A percentile compares a stretch with the other conserved stretches of the same genome.
Evolutionary conservation across 2,888 invertebrate genomes (phyloP).

Genomic region (Rhingia campestris): DNA sequence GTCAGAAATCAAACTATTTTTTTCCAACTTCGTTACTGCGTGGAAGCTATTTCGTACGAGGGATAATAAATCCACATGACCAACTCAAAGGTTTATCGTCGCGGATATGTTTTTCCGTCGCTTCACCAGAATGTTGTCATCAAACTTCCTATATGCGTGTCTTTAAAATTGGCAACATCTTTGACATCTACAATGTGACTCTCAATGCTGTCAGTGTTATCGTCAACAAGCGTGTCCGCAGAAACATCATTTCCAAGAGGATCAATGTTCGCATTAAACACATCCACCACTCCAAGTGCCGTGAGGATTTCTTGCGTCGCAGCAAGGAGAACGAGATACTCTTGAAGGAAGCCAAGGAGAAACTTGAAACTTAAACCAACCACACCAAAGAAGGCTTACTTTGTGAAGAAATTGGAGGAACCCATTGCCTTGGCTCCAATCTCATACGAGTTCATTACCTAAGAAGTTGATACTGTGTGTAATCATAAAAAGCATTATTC

Average conservation of each 20-base stretch:
- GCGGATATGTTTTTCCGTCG: conserved; percentile 98
- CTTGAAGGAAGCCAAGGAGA: conserved; percentile 92
- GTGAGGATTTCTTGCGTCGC: conserved; percentile 96
- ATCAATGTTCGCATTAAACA: conserved; percentile 99
- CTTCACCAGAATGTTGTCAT: conserved; percentile 98
- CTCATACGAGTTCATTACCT: conserved; percentile 99
- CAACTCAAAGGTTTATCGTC: conserved; percentile 99
- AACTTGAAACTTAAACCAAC: conserved; percentile 93
- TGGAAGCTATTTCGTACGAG: conserved; percentile 80
- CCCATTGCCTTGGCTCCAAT: conserved; percentile 95
- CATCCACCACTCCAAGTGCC: conserved; percentile 98
- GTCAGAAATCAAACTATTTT: no score
- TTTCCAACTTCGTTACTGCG: conserved; percentile 81
- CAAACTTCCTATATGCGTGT: conserved; percentile 98
- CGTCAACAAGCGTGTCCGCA: conserved; percentile 98
- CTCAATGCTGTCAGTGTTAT: conserved; percentile 98
- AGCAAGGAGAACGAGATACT: conserved; percentile 95
- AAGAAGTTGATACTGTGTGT: conserved; percentile 82
- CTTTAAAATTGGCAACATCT: conserved; percentile 99
- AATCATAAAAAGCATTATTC: no score
- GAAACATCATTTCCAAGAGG: conserved; percentile 95
- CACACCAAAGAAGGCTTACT: conserved; percentile 92
- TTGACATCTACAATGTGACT: conserved; percentile 99
- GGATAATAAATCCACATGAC: conserved; percentile 89
- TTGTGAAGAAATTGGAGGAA: conserved; percentile 90